Conservation (phyloP, 2,113 vertebrate genomes). For the Oncorhynchus masou region DNA sequence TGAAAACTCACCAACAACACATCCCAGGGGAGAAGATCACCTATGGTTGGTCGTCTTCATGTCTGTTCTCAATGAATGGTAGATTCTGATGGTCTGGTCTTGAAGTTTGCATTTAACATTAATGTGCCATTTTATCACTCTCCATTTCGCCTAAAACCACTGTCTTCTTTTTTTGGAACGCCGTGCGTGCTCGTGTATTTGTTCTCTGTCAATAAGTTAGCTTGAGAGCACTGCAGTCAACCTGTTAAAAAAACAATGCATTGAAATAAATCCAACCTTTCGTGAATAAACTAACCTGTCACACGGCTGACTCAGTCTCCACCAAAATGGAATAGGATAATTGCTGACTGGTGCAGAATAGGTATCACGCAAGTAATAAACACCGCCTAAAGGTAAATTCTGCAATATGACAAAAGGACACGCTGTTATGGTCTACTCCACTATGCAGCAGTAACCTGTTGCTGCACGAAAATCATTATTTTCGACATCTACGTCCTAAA, state of each 20-base stretch:
- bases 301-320: not conserved
- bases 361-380: not conserved
- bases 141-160: not conserved
- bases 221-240: not conserved
- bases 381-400: not conserved
- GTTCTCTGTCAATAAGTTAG: not conserved
- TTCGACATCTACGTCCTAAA: not conserved
- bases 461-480: slow-evolving; percentile 25
- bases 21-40: no score
- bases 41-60: no score
- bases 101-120: not conserved
- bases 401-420: not conserved
- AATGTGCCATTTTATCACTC: slow-evolving; percentile 9
- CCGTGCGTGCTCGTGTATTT: not conserved
- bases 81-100: no score
- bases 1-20: not conserved
- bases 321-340: not conserved
- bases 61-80: no score
- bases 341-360: not conserved
- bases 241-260: not conserved
- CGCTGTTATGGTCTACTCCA: not conserved
- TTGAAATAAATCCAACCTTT: not conserved
- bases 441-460: slow-evolving; percentile 51
- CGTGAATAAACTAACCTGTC: no score
- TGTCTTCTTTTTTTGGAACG: no score